Evolutionary conservation across 2,888 invertebrate species (phyloP), one percentile per base, ranked within the genome.

Genomic region (Ceraclea dissimilis): DNA sequence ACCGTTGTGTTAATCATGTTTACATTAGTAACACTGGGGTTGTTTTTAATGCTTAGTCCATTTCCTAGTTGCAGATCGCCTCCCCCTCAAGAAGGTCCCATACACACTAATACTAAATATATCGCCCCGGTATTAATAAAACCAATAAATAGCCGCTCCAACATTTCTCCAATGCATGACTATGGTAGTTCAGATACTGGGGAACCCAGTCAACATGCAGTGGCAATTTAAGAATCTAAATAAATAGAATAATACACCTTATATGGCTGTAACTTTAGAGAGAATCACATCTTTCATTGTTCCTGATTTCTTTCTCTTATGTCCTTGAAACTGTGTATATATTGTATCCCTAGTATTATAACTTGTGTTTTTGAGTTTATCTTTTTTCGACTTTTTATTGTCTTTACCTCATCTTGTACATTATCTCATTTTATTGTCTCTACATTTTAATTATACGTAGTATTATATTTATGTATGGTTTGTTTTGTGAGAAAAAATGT

Each of bases 1-100:
- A 79, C 81, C 2, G 79, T 86, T 47, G 81, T 86, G 43, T 72
- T 89, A 19, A 82, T 85, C 60, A 77, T 90, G 65, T 85, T 87
- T 1, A 78, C 90, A 39, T 76, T 81, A 49, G 74, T 83, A 2
- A 85, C 85, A 1, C 72, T 83, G n/a, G 79, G 80, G 1, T 77
- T 84, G 31, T 85, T 86, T 66, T 74, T 83, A 56, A 76, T 85
- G 55, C 75, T 86, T 63, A 84, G 84, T 64, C 85, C 86, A 1
- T 86, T 86, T 66, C 86, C 86, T 19, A 80, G 80, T 26, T 86
- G 86, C 67, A 82, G 82, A 33, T 80, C 81, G 1, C 76, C 74
- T 17, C 73, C 75, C 2, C 67, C 74, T 58, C 75, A 75, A 57
- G 74, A 73, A 56, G 78, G 78, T 62, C 71, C 78, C 2, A 72